Base-by-base conservation (phyloP, 2,888 invertebrate species). In the Notodonta ziczac region DNA sequence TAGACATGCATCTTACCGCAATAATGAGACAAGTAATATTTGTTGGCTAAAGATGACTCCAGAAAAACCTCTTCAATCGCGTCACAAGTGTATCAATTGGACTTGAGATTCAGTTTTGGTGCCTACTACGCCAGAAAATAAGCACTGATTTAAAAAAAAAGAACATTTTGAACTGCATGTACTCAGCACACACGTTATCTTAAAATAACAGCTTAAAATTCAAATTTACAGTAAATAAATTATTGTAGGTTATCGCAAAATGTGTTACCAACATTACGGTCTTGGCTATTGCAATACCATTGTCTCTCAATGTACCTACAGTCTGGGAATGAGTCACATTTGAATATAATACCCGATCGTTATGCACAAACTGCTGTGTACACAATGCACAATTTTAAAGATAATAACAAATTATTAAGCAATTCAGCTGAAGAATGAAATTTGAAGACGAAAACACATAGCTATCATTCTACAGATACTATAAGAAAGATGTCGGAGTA, bases 331-430 rank as follows among this genome's bases (percentile, higher is more conserved):
- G 67, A 72, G 51, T 67, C 61, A 68, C 55, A 67, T 73, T 65
- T 66, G 53, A 67, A 70, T 67, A 65, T 62, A 63, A 65, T 63
- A 53, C 61, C 57, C 16, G 51, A 24, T 51, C 40, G 35, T 48
- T 57, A 24, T 60, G 39, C 69, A 72, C 40, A 62, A 58, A 44
- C 56, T 39, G 44, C 14, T 60, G 60, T 62, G 53, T 62, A 50
- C 40, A 70, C 66, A 72, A 64, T 68, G 61, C 48, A 60, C 59
- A 56, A 61, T 69, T 60, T 64, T 61, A 61, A 72, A 68, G 60
- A 39, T 52, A 62, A 60, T 62, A 40, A 32, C 51, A 24, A 24
- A 48, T 14, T 14, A 48, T 48, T 5, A 48, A n/a, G 9, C 2
- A 48, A 14, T 14, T 9, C 48, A 48, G n/a, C 4, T 48, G n/a